Evolutionary conservation across 1,140 invertebrate genomes (phyloP).

Genomic region (Ectropis grisescens): DNA sequence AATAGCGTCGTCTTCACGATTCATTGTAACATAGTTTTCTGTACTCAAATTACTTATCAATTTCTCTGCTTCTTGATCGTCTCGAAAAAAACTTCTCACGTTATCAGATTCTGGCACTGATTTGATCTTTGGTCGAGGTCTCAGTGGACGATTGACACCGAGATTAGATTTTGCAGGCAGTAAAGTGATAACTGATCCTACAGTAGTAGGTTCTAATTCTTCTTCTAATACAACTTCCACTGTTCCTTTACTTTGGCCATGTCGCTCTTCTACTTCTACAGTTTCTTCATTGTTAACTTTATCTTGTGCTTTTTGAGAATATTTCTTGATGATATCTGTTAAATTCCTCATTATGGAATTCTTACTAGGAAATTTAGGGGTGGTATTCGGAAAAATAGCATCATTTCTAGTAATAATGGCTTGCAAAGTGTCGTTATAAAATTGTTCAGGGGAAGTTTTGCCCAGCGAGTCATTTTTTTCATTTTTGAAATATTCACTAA

Average conservation of each 20-base stretch:
- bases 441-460: constrained; percentile 56
- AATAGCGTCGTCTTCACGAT: constrained; percentile 15
- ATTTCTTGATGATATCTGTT: constrained; percentile 54
- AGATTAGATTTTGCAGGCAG: constrained; percentile 75
- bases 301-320: constrained; percentile 32
- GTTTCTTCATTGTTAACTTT: constrained; percentile 12
- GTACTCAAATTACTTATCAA: constrained; percentile 25
- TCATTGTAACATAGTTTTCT: constrained; percentile 21
- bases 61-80: constrained; percentile 33
- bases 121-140: constrained; percentile 21
- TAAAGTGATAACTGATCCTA: constrained; percentile 65
- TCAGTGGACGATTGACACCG: constrained; percentile 69
- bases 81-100: constrained; percentile 34
- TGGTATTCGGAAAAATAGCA: constrained; percentile 51
- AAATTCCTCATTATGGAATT: constrained; percentile 51
- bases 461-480: constrained; percentile 43
- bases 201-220: constrained; percentile 48
- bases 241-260: constrained; percentile 33
- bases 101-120: constrained; percentile 29
- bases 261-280: constrained; percentile 24
- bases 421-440: constrained; percentile 66
- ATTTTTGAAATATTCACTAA: constrained; percentile 59
- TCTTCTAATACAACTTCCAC: constrained; percentile 54
- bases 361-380: constrained; percentile 60
- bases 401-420: constrained; percentile 67